Evolutionary conservation across 2,797 vertebrate species (phyloP).

Genomic region (Falco peregrinus): DNA sequence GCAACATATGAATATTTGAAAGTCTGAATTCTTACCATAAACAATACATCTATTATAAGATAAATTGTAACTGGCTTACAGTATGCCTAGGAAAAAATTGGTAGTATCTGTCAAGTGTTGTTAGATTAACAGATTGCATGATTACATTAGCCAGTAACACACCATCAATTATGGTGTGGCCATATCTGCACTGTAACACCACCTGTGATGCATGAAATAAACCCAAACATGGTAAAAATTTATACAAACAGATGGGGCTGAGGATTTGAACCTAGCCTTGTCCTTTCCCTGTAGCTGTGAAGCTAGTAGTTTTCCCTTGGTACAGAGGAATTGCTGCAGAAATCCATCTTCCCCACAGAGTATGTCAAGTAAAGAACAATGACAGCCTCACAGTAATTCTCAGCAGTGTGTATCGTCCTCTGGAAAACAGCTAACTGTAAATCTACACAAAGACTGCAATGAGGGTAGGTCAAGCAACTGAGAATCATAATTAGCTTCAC

Average conservation of each 20-base stretch:
- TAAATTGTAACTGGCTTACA: neutral
- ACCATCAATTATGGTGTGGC: neutral
- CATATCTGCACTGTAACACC: neutral
- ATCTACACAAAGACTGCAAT: neutral
- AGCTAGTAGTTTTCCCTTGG: neutral
- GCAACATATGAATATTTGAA: neutral
- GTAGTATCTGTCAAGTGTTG: neutral
- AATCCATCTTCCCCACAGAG: neutral
- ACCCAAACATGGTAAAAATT: neutral
- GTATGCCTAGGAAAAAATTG: neutral
- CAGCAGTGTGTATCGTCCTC: neutral
- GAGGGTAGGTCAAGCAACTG: neutral
- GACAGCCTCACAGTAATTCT: neutral
- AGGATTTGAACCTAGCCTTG: neutral
- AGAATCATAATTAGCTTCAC: neutral
- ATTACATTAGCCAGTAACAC: neutral
- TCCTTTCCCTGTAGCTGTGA: neutral
- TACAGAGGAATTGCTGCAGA: neutral
- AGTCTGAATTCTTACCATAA: neutral
- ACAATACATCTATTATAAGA: neutral
- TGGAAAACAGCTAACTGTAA: neutral
- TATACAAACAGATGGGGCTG: neutral
- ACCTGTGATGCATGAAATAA: constrained; percentile 1
- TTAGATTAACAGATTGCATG: neutral
- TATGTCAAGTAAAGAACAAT: neutral